A percentile compares a stretch with the other conserved stretches of the same genome.
Evolutionary conservation across 2,888 invertebrate species (phyloP).

Genomic region (Tenthredo notha): DNA sequence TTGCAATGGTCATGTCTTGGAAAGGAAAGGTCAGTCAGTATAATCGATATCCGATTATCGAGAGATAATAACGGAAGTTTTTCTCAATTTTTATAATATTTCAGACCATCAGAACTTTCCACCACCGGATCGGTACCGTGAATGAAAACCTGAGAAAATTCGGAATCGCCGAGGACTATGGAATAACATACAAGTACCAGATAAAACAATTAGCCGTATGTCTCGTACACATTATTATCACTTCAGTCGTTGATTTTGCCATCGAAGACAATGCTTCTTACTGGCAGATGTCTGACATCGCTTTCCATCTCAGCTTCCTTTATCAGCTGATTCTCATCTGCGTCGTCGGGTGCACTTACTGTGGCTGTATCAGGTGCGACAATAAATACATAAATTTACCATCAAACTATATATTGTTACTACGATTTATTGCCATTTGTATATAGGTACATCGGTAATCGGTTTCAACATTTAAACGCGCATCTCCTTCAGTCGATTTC

Average conservation of each 20-base stretch:
- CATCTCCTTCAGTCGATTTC: not conserved
- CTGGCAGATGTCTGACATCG: not conserved
- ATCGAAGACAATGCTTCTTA: not conserved
- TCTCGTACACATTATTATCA: not conserved
- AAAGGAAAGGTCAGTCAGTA: not conserved
- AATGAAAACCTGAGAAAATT: not conserved
- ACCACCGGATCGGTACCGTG: not conserved
- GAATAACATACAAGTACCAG: not conserved
- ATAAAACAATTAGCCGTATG: not conserved
- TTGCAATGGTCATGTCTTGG: not conserved
- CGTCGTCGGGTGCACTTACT: slow-evolving; percentile 58
- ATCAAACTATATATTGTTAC: not conserved
- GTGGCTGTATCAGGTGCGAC: slow-evolving; percentile 61
- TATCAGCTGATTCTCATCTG: slow-evolving; percentile 56
- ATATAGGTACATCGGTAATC: slow-evolving; percentile 23
- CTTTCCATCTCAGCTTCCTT: slow-evolving; percentile 30
- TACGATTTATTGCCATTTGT: not conserved
- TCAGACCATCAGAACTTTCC: not conserved
- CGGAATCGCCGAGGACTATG: slow-evolving; percentile 1
- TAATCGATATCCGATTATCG: not conserved
- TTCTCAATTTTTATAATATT: not conserved
- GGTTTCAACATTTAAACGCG: slow-evolving; percentile 12
- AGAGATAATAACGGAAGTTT: not conserved
- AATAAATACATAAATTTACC: not conserved
- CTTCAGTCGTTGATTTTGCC: not conserved